phyloP scores from a whole-genome alignment of 2,888 invertebrate species.

The Boloria selene region DNA sequence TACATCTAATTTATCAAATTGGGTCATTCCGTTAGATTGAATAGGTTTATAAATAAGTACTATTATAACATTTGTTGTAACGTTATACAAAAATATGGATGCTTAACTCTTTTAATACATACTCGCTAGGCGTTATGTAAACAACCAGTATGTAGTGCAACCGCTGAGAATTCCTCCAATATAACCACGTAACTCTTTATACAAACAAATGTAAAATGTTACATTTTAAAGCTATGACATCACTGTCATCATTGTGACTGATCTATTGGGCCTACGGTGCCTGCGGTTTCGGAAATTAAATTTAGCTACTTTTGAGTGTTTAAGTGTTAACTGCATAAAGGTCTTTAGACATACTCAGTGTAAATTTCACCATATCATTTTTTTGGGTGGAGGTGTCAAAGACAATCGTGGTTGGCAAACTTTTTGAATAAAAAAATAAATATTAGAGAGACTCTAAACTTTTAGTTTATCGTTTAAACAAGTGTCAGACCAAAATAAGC shows the following conservation, averaged over 20 bases:
- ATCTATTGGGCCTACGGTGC: background rate
- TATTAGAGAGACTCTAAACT: too few relatives aligned
- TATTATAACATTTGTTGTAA: background rate
- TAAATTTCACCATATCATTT: too few relatives aligned
- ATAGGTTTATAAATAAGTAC: background rate
- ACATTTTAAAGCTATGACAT: slow-evolving; percentile 29
- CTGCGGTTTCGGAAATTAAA: background rate
- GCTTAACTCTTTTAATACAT: background rate
- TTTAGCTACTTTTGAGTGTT: background rate
- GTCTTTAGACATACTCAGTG: too few relatives aligned
- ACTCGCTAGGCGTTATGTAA: slow-evolving; percentile 30
- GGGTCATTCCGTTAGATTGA: too few relatives aligned
- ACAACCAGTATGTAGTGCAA: slow-evolving; percentile 31
- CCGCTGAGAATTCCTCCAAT: slow-evolving; percentile 29
- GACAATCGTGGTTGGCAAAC: too few relatives aligned
- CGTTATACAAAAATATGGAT: background rate
- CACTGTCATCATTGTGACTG: slow-evolving; percentile 12
- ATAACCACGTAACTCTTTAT: slow-evolving; percentile 32
- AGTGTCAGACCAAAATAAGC: too few relatives aligned
- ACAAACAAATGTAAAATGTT: slow-evolving; percentile 34
- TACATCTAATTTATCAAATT: too few relatives aligned
- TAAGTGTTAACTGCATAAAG: too few relatives aligned
- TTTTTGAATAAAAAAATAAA: too few relatives aligned
- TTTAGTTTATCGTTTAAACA: too few relatives aligned
- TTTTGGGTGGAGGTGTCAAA: too few relatives aligned